Evolutionary conservation across 1,140 invertebrate genomes (phyloP).

Genomic region (Vanessa tameamea): DNA sequence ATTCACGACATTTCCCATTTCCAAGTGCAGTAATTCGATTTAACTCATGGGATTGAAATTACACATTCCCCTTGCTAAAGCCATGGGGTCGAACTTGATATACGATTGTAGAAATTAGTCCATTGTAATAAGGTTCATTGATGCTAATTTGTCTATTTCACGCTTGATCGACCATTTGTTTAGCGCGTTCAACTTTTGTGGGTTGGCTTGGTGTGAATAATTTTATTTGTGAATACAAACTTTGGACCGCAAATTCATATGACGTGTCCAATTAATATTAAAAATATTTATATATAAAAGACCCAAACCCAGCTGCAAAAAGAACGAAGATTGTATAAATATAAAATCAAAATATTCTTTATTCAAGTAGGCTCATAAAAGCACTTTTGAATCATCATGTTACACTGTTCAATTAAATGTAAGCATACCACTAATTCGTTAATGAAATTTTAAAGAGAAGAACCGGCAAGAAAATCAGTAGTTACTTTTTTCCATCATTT

Average conservation of each 20-base stretch:
- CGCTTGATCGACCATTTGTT: constrained; percentile 15
- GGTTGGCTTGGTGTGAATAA: not conserved
- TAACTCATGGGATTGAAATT: constrained; percentile 25
- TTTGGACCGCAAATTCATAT: not conserved
- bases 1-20: not conserved
- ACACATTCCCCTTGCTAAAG: constrained; percentile 10
- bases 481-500: too few species aligned
- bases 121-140: not conserved
- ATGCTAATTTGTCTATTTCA: constrained; percentile 22
- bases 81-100: constrained; percentile 3
- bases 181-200: constrained; percentile 7
- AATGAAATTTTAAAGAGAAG: too few species aligned
- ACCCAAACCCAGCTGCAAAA: too few species aligned
- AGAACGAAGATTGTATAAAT: too few species aligned
- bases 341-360: too few species aligned
- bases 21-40: constrained; percentile 16
- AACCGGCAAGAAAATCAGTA: too few species aligned
- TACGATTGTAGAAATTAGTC: not conserved
- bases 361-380: too few species aligned
- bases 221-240: not conserved
- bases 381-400: too few species aligned
- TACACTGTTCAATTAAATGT: too few species aligned
- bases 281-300: too few species aligned
- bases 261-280: too few species aligned
- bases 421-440: too few species aligned